phyloP scores from a whole-genome alignment of 2,113 vertebrate genomes.

The Hippopotamus amphibius region DNA sequence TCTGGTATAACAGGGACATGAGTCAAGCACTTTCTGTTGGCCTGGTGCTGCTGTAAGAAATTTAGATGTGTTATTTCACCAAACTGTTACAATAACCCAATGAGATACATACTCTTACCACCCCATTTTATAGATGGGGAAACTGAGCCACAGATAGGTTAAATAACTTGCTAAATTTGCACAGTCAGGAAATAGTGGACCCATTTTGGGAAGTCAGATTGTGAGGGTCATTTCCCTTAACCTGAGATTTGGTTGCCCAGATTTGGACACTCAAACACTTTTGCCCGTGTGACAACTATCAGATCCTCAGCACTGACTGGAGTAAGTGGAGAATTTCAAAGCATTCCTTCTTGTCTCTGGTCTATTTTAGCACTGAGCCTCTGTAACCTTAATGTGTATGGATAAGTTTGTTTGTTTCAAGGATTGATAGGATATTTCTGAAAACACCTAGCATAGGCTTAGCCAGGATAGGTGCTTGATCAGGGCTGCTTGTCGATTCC shows the following conservation, averaged over 20 bases:
- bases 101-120: background rate
- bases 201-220: background rate
- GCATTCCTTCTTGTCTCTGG: background rate
- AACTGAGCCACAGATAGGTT: background rate
- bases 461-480: background rate
- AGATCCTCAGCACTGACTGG: background rate
- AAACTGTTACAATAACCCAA: background rate
- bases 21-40: background rate
- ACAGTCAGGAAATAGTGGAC: background rate
- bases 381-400: background rate
- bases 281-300: background rate
- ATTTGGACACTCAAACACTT: background rate
- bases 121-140: background rate
- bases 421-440: background rate
- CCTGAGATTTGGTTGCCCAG: background rate
- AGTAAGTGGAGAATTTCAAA: background rate
- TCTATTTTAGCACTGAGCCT: background rate
- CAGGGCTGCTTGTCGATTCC: background rate
- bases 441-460: background rate
- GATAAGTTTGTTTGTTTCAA: background rate
- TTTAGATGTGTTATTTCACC: background rate
- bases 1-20: background rate
- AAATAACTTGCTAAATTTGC: background rate
- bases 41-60: background rate
- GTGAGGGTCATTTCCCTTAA: background rate